Evolutionary conservation across 2,888 invertebrate genomes (phyloP).

Genomic region (Caenorhabditis sp.): DNA sequence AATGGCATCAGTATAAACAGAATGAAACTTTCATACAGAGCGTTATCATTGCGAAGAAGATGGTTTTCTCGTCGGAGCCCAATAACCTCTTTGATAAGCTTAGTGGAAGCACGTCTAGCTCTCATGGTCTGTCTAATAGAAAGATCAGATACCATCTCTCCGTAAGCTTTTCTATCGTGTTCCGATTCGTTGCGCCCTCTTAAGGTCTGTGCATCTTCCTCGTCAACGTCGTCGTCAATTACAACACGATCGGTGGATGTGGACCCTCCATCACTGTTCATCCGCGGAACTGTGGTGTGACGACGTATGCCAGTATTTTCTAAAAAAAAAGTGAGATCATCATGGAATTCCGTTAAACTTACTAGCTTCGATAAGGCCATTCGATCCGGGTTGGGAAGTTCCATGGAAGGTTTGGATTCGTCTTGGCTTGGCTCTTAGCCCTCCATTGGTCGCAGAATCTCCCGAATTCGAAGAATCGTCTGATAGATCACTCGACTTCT

Average conservation of each 20-base stretch:
- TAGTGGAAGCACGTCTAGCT: constrained; percentile 49
- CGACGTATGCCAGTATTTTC: constrained; percentile 59
- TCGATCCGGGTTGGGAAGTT: constrained; percentile 39
- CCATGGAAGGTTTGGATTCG: constrained; percentile 67
- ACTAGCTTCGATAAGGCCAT: constrained; percentile 28
- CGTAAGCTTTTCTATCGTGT: constrained; percentile 44
- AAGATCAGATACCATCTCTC: constrained; percentile 46
- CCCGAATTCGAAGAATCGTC: constrained; percentile 61
- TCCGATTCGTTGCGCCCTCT: constrained; percentile 31
- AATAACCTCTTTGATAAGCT: constrained; percentile 57
- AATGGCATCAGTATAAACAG: neutral
- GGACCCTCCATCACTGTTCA: constrained; percentile 45
- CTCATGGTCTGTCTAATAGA: constrained; percentile 42
- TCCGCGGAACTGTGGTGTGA: constrained; percentile 65
- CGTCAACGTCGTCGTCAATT: constrained; percentile 32
- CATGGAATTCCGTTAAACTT: neutral
- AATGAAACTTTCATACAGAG: constrained; percentile 39
- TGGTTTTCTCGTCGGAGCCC: constrained; percentile 48
- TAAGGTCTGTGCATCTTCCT: constrained; percentile 11
- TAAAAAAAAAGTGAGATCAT: constrained; percentile 19
- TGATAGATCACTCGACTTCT: constrained; percentile 49
- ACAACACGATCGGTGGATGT: constrained; percentile 21
- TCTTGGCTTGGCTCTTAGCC: constrained; percentile 46
- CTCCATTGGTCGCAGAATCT: constrained; percentile 9
- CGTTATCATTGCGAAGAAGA: constrained; percentile 51